Percentiles rank a stretch among this genome's conserved stretches.
Evolutionary conservation across 2,888 invertebrate species (phyloP).

Genomic region (Plemyria rubiginata): DNA sequence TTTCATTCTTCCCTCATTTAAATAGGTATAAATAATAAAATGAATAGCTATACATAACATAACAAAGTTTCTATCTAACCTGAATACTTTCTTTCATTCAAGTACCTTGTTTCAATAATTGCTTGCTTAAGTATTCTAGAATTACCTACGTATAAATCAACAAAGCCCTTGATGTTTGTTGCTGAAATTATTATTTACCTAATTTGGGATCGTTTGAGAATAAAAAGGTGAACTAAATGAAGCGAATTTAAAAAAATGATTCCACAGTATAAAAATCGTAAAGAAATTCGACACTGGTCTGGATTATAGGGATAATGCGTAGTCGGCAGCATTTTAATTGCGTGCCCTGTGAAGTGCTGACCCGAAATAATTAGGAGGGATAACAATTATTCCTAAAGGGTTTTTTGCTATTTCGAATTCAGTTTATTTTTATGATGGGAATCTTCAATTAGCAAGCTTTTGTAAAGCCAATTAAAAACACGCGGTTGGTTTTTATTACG

Average conservation of each 20-base stretch:
- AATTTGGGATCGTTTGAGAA: conserved; percentile 42
- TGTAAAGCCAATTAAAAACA: background rate
- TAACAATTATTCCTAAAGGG: conserved; percentile 40
- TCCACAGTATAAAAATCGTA: conserved; percentile 43
- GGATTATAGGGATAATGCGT: conserved; percentile 50
- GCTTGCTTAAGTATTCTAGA: too few relatives aligned
- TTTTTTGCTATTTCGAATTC: conserved; percentile 37
- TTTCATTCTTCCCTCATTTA: too few relatives aligned
- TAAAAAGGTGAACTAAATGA: conserved; percentile 41
- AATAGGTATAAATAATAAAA: too few relatives aligned
- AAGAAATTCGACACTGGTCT: conserved; percentile 48
- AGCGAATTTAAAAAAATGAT: conserved; percentile 49
- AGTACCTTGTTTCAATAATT: too few relatives aligned
- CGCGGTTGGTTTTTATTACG: background rate
- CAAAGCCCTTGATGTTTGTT: background rate
- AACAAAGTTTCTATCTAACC: too few relatives aligned
- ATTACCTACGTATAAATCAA: too few relatives aligned
- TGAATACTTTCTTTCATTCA: too few relatives aligned
- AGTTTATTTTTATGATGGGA: conserved; percentile 32
- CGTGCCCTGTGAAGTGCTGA: conserved; percentile 46
- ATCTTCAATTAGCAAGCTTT: conserved; percentile 18
- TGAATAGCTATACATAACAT: too few relatives aligned
- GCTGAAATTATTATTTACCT: conserved; percentile 3
- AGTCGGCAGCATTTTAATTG: conserved; percentile 54
- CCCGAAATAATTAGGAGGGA: conserved; percentile 48